A percentile compares a stretch with the other conserved stretches of the same genome.
phyloP scores from a whole-genome alignment of 37 sponge, comb jelly and placozoan species.

The Chondrilla cf. caribensis region DNA sequence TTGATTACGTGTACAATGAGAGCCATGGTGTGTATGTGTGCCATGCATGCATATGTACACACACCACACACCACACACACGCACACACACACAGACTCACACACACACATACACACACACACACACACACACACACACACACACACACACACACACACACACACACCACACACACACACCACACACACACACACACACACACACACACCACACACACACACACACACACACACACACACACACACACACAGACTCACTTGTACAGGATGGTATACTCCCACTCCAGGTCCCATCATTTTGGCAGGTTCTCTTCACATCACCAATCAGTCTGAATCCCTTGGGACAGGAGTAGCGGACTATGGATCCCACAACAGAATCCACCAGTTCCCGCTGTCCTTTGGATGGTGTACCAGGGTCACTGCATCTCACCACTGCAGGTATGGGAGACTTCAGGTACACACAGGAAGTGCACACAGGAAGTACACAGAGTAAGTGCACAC shows the following conservation, averaged over 20 bases:
- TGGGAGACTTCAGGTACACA: no score
- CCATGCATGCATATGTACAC: no score
- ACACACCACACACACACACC: not conserved
- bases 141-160: not conserved
- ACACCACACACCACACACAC: no score
- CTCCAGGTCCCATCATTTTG: slow-evolving; percentile 10
- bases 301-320: not conserved
- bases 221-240: not conserved
- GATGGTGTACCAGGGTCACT: slow-evolving; percentile 48
- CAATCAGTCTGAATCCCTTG: slow-evolving; percentile 11
- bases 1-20: not conserved
- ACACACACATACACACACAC: not conserved
- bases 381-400: slow-evolving; percentile 34
- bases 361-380: slow-evolving; percentile 21
- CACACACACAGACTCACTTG: slow-evolving; percentile 11
- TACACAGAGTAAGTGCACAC: no score
- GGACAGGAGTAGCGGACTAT: not conserved
- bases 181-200: not conserved
- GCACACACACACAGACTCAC: no score
- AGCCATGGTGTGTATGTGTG: not conserved
- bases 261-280: slow-evolving; percentile 13
- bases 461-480: no score
- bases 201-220: no score
- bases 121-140: no score
- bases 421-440: slow-evolving; percentile 19